phyloP scores from a whole-genome alignment of 2,888 invertebrate genomes.

The Seladonia tumulorum region DNA sequence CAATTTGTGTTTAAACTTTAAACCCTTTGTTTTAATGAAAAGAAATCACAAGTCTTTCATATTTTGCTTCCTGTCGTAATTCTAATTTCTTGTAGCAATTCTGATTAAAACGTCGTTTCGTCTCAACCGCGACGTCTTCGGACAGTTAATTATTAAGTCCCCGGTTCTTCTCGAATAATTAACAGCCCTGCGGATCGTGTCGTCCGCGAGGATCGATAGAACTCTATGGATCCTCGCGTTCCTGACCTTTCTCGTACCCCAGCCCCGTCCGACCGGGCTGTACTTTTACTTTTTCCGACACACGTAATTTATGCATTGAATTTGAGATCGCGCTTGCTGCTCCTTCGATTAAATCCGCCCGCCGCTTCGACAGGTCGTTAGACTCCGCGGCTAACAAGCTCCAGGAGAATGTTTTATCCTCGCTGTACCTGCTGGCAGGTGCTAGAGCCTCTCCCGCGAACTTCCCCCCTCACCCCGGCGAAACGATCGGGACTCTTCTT shows the following conservation, averaged over 20 bases:
- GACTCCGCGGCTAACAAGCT: conserved; percentile 58
- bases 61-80: neutral
- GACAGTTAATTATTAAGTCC: conserved; percentile 13
- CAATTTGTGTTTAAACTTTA: neutral
- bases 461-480: conserved; percentile 33
- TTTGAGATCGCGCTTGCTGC: conserved; percentile 54
- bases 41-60: neutral
- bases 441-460: conserved; percentile 34
- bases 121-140: neutral
- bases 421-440: conserved; percentile 41
- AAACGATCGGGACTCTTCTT: conserved; percentile 50
- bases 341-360: conserved; percentile 48
- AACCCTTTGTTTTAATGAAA: neutral
- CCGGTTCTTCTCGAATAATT: neutral
- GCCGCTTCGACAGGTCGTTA: conserved; percentile 61
- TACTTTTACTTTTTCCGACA: conserved; percentile 52
- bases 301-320: conserved; percentile 69
- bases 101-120: neutral
- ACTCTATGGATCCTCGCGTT: conserved; percentile 25
- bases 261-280: neutral
- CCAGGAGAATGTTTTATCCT: conserved; percentile 56
- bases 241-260: conserved; percentile 40
- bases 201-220: conserved; percentile 21
- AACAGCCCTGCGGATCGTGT: neutral
- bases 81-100: too few species aligned